Evolutionary conservation across 2,888 invertebrate species (phyloP).

Genomic region (Encarsia formosa): DNA sequence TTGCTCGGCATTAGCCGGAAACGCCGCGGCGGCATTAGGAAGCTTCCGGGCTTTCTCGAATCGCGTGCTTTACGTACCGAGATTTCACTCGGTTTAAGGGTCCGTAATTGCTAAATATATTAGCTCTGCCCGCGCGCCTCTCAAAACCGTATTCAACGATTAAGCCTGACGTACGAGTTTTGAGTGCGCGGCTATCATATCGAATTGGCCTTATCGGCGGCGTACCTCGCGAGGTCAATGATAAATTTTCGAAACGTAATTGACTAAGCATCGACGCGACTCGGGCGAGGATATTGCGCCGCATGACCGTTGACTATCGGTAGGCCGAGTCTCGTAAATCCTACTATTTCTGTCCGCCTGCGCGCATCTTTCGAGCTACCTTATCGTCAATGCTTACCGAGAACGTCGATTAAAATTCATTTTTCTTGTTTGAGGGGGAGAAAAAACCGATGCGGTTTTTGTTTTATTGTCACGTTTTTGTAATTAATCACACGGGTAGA

Average conservation of each 20-base stretch:
- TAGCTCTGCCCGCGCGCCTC: slow-evolving; percentile 33
- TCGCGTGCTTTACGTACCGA: slow-evolving; percentile 27
- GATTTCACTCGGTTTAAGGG: slow-evolving; percentile 42
- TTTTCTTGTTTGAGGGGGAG: too few relatives aligned
- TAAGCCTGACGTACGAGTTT: slow-evolving; percentile 48
- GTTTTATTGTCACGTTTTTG: too few relatives aligned
- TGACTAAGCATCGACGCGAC: slow-evolving; percentile 36
- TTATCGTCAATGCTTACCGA: too few relatives aligned
- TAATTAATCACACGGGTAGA: too few relatives aligned
- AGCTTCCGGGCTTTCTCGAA: slow-evolving; percentile 1
- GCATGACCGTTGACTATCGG: too few relatives aligned
- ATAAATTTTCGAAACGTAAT: slow-evolving; percentile 43
- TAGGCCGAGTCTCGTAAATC: too few relatives aligned
- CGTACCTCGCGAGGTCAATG: slow-evolving; percentile 36
- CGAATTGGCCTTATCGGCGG: slow-evolving; percentile 43
- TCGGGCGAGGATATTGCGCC: too few relatives aligned
- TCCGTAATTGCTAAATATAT: slow-evolving; percentile 42
- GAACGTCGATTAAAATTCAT: too few relatives aligned
- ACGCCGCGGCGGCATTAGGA: not conserved
- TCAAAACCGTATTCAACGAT: slow-evolving; percentile 44
- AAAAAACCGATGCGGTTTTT: too few relatives aligned
- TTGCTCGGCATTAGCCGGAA: slow-evolving; percentile 2
- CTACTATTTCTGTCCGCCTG: too few relatives aligned
- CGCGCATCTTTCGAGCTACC: too few relatives aligned
- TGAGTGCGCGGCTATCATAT: slow-evolving; percentile 43